Evolutionary conservation across 2,797 vertebrate genomes (phyloP).

Genomic region (Mus spretus): DNA sequence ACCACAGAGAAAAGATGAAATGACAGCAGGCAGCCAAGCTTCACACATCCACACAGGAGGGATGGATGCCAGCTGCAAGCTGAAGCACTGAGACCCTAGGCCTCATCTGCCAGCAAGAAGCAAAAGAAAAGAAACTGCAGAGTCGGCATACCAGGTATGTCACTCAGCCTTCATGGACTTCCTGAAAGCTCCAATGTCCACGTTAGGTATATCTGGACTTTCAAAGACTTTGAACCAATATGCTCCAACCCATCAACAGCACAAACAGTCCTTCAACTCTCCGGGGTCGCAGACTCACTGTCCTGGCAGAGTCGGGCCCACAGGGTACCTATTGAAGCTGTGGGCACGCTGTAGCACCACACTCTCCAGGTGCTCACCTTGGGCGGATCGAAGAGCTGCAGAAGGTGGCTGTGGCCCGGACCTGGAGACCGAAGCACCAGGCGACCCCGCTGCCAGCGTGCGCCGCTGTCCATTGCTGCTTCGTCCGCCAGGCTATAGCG

Average conservation of each 20-base stretch:
- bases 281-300: not conserved
- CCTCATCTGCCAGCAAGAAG: not conserved
- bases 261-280: not conserved
- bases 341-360: not conserved
- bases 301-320: not conserved
- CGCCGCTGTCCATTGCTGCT: constrained; percentile 94
- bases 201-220: not conserved
- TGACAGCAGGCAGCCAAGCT: not conserved
- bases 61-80: not conserved
- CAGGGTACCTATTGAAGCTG: not conserved
- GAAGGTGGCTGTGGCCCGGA: constrained; percentile 86
- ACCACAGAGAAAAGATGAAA: not conserved
- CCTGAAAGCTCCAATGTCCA: not conserved
- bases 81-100: not conserved
- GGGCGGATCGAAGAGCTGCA: constrained; percentile 97
- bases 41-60: not conserved
- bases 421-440: constrained; percentile 91
- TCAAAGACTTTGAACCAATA: not conserved
- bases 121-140: not conserved
- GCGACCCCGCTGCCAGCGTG: constrained; percentile 95
- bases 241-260: not conserved
- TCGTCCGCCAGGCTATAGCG: constrained; percentile 96
- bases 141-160: not conserved
- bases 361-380: constrained; percentile 90
- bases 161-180: not conserved